Base-by-base conservation (phyloP, 2,113 vertebrate species). In the Trichechus manatus region DNA sequence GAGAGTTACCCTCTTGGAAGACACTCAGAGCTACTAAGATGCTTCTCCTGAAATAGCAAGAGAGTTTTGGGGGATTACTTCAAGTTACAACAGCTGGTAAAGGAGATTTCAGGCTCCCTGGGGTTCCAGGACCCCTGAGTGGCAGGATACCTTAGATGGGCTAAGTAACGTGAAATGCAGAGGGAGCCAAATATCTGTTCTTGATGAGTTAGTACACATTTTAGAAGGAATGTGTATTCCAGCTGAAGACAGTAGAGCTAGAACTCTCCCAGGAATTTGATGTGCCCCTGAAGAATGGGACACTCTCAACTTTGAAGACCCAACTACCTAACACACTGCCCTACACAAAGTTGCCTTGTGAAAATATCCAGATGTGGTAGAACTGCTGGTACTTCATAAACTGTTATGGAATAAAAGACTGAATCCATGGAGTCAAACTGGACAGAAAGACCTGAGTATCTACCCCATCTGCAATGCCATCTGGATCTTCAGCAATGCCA, bases 231-330 rank as follows among this genome's bases (percentile, higher is more conserved):
- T 3, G 29, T 31, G 6, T 31, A 33, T 79, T 31, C 17, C 15
- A 20, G 31, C 14, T 20, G 44, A 78, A 33, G 29, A 20, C 14
- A 53, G 22, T 33, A 20, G 29, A 53, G 27, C 15, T 31, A 53
- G 99, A 99, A 3, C 97, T 99, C 0, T 77, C 98, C 9, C 70
- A 92, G 0, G 98, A 98, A 0, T 99, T 99, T 13, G 97, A 99
- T 97, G 97, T 99, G 85, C 98, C 99, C 10, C 98, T 99, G 39
- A 98, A 97, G 74, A 98, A 99, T 0, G 99, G 99, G 4, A 99
- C 99, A 98, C 99, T 95, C 97, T 99, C 44, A 98, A 98, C 98
- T 99, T 99, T 98, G 99, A 99, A 98, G 99, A 98, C 85, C 99
- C 99, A 0, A 98, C 99, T 80, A 99, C 99, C 0, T 99, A 99